Percentiles rank a stretch among this genome's conserved stretches.
These are phyloP conservation scores for Apis mellifera DNA, from an alignment of 1,140 invertebrate genomes.

Conservation along the genomic window DNA sequence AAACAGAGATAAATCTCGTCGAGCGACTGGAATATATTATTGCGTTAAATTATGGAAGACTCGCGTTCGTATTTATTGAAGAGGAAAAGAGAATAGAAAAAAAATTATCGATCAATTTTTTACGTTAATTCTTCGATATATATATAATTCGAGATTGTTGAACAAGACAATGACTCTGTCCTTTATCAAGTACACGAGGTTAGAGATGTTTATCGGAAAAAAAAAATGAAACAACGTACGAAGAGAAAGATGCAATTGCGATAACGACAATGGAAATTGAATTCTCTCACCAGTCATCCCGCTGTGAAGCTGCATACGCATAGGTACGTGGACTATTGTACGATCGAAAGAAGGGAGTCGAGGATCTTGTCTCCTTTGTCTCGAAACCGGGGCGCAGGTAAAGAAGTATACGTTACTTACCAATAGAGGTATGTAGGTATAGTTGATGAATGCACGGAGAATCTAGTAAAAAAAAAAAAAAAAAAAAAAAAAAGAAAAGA, in stretches of 20 bases:
- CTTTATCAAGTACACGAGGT: not conserved
- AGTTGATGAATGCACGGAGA: no score
- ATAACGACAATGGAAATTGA: conserved; percentile 80
- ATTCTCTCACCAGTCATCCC: conserved; percentile 79
- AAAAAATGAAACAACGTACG: conserved; percentile 60
- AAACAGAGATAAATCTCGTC: not conserved
- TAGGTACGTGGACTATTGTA: conserved; percentile 58
- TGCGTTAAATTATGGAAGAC: no score
- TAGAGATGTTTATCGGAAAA: conserved; percentile 43
- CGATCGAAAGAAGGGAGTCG: conserved; percentile 52
- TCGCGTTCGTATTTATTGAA: no score
- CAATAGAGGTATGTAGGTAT: not conserved
- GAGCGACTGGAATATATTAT: no score
- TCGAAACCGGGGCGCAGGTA: conserved; percentile 57
- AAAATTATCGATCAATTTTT: no score
- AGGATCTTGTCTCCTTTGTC: conserved; percentile 66
- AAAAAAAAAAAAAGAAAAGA: no score
- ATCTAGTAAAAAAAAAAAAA: not conserved
- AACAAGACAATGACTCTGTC: conserved; percentile 1
- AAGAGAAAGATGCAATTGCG: conserved; percentile 75
- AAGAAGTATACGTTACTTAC: conserved; percentile 36
- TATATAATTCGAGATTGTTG: no score
- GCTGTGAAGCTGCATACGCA: conserved; percentile 71
- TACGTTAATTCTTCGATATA: no score
- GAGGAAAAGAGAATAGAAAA: no score